Conservation (phyloP, 2,797 vertebrate species). For the Zenarchopterus dispar region DNA sequence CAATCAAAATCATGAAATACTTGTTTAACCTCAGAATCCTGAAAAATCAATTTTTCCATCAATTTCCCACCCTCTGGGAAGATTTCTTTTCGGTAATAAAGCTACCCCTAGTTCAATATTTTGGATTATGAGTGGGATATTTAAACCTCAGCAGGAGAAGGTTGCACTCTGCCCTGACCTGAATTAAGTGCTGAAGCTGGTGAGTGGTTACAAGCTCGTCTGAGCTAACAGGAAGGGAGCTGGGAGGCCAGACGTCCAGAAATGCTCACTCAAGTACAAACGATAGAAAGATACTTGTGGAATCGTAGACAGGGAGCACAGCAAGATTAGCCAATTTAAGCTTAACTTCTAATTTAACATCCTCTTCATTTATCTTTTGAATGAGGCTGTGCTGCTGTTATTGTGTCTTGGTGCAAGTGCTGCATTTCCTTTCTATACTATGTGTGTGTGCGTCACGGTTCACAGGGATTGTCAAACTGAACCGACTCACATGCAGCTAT, state of each 20-base stretch:
- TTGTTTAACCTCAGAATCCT: too few species aligned
- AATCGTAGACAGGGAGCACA: conserved; percentile 17
- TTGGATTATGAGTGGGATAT: too few species aligned
- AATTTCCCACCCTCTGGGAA: too few species aligned
- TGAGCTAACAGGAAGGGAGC: conserved; percentile 38
- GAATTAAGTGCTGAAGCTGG: conserved; percentile 27
- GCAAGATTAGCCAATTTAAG: conserved; percentile 43
- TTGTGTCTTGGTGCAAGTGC: conserved; percentile 6
- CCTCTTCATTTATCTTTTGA: conserved; percentile 46
- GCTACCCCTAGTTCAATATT: too few species aligned
- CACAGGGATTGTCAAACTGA: conserved; percentile 50
- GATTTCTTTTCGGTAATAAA: too few species aligned
- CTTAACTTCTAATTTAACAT: conserved; percentile 54
- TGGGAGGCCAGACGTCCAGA: conserved; percentile 36
- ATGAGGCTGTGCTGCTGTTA: conserved; percentile 14
- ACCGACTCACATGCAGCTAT: conserved; percentile 61
- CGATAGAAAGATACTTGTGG: conserved; percentile 12
- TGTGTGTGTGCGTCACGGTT: conserved; percentile 30
- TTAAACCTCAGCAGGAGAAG: conserved; percentile 22
- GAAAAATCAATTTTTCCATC: too few species aligned
- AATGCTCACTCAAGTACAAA: conserved; percentile 52
- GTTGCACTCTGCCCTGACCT: conserved; percentile 27
- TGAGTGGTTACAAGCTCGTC: conserved; percentile 31
- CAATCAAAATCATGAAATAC: too few species aligned
- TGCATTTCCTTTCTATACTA: conserved; percentile 9